Base-by-base conservation (phyloP, 2,888 invertebrate species). In the Liodrosophila aerea region DNA sequence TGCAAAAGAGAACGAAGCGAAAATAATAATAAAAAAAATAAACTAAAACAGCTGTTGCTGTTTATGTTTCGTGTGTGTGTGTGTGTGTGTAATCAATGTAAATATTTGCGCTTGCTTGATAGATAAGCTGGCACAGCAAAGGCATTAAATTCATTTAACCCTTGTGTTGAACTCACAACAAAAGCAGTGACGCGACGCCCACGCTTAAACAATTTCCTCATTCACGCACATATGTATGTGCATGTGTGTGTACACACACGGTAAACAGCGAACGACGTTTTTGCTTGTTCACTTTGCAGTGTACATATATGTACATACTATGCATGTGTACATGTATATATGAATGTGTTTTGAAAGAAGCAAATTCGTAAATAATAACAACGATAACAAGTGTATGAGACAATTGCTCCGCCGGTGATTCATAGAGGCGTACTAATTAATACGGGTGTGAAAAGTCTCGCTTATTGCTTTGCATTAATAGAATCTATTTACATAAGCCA, bases 201-300 rank as follows among this genome's bases (percentile, higher is more conserved):
- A 75, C 73, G 47, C 47, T 58, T n/a, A 16, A 40, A 65, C 34
- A 9, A 47, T 51, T 37, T 36, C 13, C 22, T 27, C 15, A 45
- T 29, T 7, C 36, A 49, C 16, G 43, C 29, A 41, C 36, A 44
- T 22, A 22, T 22, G 22, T 4, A 5, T 22, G 22, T 22, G 2
- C 22, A 22, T n/a, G n/a, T n/a, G n/a, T n/a, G n/a, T n/a, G n/a
- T n/a, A 22, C 12, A 34, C 33, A 22, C 34, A 37, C 30, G 31
- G 12, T 16, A 13, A 33, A 33, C 47, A 53, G 29, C 36, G 12
- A 2, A 37, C 59, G 71, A 54, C 34, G 67, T 37, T 61, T 62
- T 61, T 64, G 80, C 73, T 73, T 84, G 60, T 73, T 83, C 69
- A 73, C 81, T 52, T 72, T 16, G 52, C 64, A 57, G 27, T 41